Percentiles rank a stretch among this genome's conserved stretches.
Conservation (phyloP, 2,797 vertebrate species). For the Cyclopterus lumpus region DNA sequence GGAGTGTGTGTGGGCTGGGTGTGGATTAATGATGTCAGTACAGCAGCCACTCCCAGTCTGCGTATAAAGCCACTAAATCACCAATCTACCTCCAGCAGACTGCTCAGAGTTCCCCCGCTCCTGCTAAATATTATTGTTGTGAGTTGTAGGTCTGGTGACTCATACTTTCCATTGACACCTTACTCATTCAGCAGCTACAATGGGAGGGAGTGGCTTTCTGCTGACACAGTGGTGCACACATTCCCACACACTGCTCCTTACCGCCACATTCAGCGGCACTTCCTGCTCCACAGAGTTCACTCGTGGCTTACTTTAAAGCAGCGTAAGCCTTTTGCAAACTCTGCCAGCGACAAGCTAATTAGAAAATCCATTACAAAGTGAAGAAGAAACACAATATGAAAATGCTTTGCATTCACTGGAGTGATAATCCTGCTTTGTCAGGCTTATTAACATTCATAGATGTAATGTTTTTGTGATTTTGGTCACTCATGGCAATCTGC, state of each 20-base stretch:
- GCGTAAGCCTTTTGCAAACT: background rate
- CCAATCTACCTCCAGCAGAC: conserved; percentile 61
- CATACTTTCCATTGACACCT: conserved; percentile 74
- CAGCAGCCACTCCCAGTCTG: conserved; percentile 74
- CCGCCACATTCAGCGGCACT: conserved; percentile 24
- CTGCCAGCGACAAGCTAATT: background rate
- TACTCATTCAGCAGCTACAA: conserved; percentile 71
- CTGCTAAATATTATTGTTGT: conserved; percentile 76
- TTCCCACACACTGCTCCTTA: conserved; percentile 54
- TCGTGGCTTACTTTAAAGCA: background rate
- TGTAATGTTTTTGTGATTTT: background rate
- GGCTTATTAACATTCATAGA: background rate
- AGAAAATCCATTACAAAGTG: background rate
- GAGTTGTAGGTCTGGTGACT: conserved; percentile 73
- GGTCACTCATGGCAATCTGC: background rate
- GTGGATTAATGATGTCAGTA: conserved; percentile 73
- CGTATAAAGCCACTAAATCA: conserved; percentile 72
- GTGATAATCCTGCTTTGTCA: background rate
- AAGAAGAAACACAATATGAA: background rate
- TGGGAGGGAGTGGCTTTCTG: conserved; percentile 70
- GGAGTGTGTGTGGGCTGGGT: conserved; percentile 62
- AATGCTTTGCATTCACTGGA: background rate
- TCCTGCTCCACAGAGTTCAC: conserved; percentile 10
- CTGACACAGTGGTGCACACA: conserved; percentile 47
- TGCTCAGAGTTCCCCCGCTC: conserved; percentile 36